Evolutionary conservation across 2,113 vertebrate species (phyloP).

Genomic region (Protobothrops flavoviridis): DNA sequence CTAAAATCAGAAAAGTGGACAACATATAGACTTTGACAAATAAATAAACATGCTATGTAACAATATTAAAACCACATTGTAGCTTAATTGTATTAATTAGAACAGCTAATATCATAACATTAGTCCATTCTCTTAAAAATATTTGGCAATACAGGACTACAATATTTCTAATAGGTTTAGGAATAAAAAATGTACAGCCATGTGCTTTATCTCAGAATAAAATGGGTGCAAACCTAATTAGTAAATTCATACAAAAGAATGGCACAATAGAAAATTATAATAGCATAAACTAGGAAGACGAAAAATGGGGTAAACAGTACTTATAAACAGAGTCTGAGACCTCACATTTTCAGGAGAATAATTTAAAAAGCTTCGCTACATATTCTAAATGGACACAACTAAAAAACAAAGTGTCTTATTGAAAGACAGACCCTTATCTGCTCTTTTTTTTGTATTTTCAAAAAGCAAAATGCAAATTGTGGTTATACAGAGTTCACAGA

Average conservation of each 20-base stretch:
- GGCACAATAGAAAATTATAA: not conserved
- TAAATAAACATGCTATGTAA: not conserved
- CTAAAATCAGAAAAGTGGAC: not conserved
- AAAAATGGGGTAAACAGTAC: not conserved
- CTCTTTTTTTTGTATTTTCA: not conserved
- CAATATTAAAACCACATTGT: not conserved
- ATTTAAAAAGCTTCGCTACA: not conserved
- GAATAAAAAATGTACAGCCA: not conserved
- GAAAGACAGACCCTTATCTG: not conserved
- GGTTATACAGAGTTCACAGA: not conserved
- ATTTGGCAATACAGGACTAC: not conserved
- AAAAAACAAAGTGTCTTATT: not conserved
- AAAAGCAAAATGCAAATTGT: not conserved
- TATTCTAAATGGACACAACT: not conserved
- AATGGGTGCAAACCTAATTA: not conserved
- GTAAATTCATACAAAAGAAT: not conserved
- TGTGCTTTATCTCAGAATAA: not conserved
- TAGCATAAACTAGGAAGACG: not conserved
- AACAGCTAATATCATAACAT: not conserved
- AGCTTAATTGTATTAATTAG: not conserved
- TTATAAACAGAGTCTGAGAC: not conserved
- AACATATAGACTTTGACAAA: not conserved
- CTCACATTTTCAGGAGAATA: not conserved
- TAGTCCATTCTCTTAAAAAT: not conserved
- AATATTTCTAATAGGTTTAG: not conserved